Conservation (phyloP, 1,140 invertebrate genomes). For the Brachionus paranguensis region DNA sequence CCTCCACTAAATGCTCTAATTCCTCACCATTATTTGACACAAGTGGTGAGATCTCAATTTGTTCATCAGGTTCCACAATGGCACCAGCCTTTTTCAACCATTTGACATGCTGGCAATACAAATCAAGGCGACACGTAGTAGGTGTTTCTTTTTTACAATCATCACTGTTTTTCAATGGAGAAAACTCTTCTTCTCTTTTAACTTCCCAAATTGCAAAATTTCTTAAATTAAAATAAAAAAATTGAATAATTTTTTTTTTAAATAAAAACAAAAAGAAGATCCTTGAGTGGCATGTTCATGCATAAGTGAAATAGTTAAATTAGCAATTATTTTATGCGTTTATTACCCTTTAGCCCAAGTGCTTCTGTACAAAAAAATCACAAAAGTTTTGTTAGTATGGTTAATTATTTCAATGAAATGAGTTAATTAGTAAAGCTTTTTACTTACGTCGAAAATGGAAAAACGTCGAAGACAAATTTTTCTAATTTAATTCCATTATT, state of each 20-base stretch:
- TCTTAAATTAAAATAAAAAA: slow-evolving; percentile 49
- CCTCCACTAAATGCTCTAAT: neutral
- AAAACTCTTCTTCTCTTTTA: slow-evolving; percentile 83
- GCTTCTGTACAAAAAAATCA: neutral
- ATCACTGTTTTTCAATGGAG: slow-evolving; percentile 79
- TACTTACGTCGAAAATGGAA: slow-evolving; percentile 73
- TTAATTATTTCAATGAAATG: neutral
- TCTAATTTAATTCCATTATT: slow-evolving; percentile 97
- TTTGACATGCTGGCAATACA: slow-evolving; percentile 73
- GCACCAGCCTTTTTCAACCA: slow-evolving; percentile 62
- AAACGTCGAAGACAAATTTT: slow-evolving; percentile 98
- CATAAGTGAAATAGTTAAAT: neutral
- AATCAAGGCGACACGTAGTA: slow-evolving; percentile 70
- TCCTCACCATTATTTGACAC: slow-evolving; percentile 77
- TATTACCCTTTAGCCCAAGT: slow-evolving; percentile 24
- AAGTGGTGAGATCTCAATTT: slow-evolving; percentile 82
- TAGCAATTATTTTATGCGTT: neutral
- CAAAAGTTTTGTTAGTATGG: neutral
- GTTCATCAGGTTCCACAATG: slow-evolving; percentile 40
- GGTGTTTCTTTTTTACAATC: slow-evolving; percentile 79
- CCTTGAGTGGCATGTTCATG: neutral
- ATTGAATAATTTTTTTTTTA: neutral
- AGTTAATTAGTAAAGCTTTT: neutral
- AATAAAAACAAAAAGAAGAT: neutral
- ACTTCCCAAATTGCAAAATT: slow-evolving; percentile 91